Percentiles rank a stretch among this genome's conserved stretches.
These are phyloP conservation scores for Cydia splendana DNA, from an alignment of 1,140 invertebrate genomes.

Conservation along the genomic window DNA sequence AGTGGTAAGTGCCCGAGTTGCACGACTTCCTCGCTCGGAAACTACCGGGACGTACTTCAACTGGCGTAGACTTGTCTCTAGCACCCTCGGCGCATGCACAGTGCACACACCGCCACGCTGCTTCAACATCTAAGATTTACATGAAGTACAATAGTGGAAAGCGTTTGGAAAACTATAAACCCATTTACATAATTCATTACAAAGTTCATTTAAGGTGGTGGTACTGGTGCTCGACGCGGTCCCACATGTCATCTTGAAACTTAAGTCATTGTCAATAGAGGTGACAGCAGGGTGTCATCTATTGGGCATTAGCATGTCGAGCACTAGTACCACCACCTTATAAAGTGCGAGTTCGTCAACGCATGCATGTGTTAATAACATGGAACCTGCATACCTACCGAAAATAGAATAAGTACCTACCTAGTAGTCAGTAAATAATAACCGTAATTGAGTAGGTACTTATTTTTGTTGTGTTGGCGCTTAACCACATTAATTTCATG, in stretches of 20 bases:
- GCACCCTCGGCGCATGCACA: conserved; percentile 36
- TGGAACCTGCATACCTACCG: no score
- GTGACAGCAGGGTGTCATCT: no score
- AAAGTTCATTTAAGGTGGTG: no score
- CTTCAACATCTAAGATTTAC: neutral
- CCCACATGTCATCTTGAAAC: no score
- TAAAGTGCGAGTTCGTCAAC: neutral
- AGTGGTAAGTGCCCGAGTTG: conserved; percentile 38
- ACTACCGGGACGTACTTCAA: conserved; percentile 36
- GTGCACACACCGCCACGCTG: conserved; percentile 38
- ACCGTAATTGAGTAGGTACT: neutral
- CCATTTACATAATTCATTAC: no score
- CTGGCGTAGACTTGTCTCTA: conserved; percentile 43
- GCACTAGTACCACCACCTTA: no score
- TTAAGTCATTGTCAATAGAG: no score
- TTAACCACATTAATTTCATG: conserved; percentile 19
- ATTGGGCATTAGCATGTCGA: no score
- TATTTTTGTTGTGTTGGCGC: neutral
- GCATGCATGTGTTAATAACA: no score
- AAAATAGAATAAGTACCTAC: no score
- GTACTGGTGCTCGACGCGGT: no score
- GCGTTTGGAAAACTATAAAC: neutral
- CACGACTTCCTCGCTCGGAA: conserved; percentile 38
- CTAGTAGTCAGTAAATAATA: neutral
- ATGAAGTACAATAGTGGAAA: neutral